These are phyloP conservation scores for Prosopocoilus inquinatus DNA, from an alignment of 2,888 invertebrate genomes.

Conservation along the genomic window DNA sequence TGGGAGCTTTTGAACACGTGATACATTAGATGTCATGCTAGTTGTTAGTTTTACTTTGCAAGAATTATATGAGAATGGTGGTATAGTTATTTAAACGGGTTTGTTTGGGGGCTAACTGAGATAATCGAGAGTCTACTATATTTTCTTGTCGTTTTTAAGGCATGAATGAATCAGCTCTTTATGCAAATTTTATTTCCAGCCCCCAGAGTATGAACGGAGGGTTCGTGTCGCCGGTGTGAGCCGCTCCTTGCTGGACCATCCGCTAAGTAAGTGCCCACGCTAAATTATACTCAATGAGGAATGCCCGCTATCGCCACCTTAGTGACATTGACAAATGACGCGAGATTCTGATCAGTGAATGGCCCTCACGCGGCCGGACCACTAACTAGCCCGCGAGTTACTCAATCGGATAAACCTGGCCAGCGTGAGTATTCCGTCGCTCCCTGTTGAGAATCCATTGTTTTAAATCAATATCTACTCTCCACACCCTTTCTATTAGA, in stretches of 20 bases:
- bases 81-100: too few relatives aligned
- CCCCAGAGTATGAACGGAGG: constrained; percentile 70
- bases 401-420: constrained; percentile 43
- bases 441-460: constrained; percentile 41
- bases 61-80: too few relatives aligned
- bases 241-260: constrained; percentile 49
- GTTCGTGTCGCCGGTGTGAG: constrained; percentile 75
- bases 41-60: too few relatives aligned
- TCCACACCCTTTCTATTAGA: constrained; percentile 35
- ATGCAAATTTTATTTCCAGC: constrained; percentile 57
- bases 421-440: constrained; percentile 24
- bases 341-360: constrained; percentile 72
- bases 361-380: constrained; percentile 51
- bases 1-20: too few relatives aligned
- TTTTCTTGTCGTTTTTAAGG: background rate
- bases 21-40: too few relatives aligned
- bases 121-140: background rate
- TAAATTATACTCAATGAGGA: constrained; percentile 46
- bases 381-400: constrained; percentile 42
- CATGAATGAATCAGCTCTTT: background rate
- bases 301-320: constrained; percentile 53
- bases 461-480: constrained; percentile 41
- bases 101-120: too few relatives aligned
- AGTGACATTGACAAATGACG: constrained; percentile 76
- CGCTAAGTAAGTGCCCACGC: constrained; percentile 37